Percentiles rank a stretch among this genome's conserved stretches.
Conservation (phyloP, 2,797 vertebrate genomes). For the Bufotes viridis region DNA sequence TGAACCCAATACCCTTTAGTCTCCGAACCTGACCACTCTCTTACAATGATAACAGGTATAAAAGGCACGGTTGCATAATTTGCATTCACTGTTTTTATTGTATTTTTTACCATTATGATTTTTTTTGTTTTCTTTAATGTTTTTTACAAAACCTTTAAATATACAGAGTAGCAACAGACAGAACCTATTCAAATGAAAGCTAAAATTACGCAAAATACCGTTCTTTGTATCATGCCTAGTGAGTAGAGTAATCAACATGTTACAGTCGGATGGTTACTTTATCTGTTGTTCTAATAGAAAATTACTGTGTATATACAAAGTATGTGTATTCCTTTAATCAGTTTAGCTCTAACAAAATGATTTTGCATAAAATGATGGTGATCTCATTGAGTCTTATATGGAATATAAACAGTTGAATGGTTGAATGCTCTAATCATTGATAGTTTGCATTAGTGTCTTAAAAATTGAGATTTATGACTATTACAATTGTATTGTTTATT, state of each 20-base stretch:
- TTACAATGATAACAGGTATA: conserved; percentile 95
- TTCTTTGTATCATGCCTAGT: conserved; percentile 80
- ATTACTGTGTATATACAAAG: conserved; percentile 77
- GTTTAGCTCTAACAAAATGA: conserved; percentile 75
- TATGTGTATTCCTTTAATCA: conserved; percentile 71
- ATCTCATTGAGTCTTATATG: conserved; percentile 67
- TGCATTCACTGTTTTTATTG: conserved; percentile 91
- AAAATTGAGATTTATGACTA: conserved; percentile 77
- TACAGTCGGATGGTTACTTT: conserved; percentile 71
- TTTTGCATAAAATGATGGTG: conserved; percentile 72
- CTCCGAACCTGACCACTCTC: conserved; percentile 86
- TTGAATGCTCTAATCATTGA: conserved; percentile 69
- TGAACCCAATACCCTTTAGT: conserved; percentile 81
- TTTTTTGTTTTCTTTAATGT: conserved; percentile 67
- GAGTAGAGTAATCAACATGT: conserved; percentile 78
- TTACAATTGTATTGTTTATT: conserved; percentile 80
- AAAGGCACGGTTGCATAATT: conserved; percentile 99
- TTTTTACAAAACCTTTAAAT: conserved; percentile 92
- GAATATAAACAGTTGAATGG: conserved; percentile 70
- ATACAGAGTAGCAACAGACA: conserved; percentile 93
- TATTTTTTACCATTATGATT: conserved; percentile 72
- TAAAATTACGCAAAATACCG: conserved; percentile 79
- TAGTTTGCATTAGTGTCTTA: conserved; percentile 70
- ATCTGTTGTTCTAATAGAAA: conserved; percentile 72
- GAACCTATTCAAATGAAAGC: conserved; percentile 79